Evolutionary conservation across 2,797 vertebrate genomes (phyloP), one percentile per base, ranked within the genome.

Genomic region (Scolopax bukidnonensis): DNA sequence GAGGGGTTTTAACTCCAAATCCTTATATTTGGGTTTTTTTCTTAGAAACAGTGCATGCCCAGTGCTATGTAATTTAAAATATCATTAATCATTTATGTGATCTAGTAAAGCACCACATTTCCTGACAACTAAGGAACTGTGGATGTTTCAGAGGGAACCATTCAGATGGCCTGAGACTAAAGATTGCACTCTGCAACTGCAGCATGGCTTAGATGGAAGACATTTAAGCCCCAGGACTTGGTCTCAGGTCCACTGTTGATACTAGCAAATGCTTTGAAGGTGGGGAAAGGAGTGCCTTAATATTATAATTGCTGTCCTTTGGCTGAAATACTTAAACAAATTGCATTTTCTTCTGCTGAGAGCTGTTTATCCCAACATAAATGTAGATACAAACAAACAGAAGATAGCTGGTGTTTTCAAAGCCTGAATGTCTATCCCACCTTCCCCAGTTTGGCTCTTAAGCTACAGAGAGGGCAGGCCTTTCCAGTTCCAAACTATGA

Each of bases 381-480:
- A 69, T 76, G 38, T 81, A 79, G 79, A 91, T 79, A 88, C 76
- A 92, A 94, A 91, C 61, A 94, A 96, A 94, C 61, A 87, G 84
- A 89, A 89, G 79, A 87, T 83, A 89, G n/a, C 36, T 84, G 65
- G 21, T 91, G 41, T 75, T 94, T 96, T 63, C 73, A 91, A 96
- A 95, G 69, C 79, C 82, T 69, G 50, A 57, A 36, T 32, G 11
- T 71, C 57, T 56, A 83, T 68, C 50, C 30, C 32, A 69, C 25
- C 70, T 89, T 89, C 32, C 28, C 84, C 11, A 48, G 33, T 75
- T 75, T 74, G 73, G 57, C 77, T 78, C 40, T 67, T 51, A 79
- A 61, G 78, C 50, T 84, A 40, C 27, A 81, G 73, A 81, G 73
- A 81, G 73, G 25, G 54, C 50, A 65, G 69, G 36, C 15, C 59